Evolutionary conservation across 2,797 vertebrate species (phyloP).

Genomic region (Cynopterus sphinx): DNA sequence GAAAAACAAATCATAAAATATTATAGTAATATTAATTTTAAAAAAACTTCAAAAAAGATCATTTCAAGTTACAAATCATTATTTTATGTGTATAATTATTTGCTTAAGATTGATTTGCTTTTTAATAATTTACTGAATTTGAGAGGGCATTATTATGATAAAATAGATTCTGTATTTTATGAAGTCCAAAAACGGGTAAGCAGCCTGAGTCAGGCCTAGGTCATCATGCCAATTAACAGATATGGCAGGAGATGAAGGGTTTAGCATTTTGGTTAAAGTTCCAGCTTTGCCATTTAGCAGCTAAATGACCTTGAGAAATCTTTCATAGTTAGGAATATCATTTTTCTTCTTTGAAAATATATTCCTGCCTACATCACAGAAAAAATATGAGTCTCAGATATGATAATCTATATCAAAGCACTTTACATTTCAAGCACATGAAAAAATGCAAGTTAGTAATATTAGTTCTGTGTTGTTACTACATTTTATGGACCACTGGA

Average conservation of each 20-base stretch:
- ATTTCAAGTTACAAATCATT: slow-evolving; percentile 1
- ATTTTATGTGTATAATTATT: background rate
- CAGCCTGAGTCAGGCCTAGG: background rate
- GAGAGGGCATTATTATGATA: background rate
- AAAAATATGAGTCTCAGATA: background rate
- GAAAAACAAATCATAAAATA: slow-evolving; percentile 48
- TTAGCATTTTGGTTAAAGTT: background rate
- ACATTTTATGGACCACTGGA: background rate
- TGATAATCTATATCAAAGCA: background rate
- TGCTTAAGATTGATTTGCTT: slow-evolving; percentile 11
- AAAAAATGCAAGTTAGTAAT: slow-evolving; percentile 1
- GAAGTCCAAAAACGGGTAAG: background rate
- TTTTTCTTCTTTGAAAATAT: slow-evolving; percentile 23
- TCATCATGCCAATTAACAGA: background rate
- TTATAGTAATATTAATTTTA: background rate
- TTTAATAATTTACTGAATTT: slow-evolving; percentile 33
- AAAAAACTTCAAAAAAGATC: background rate
- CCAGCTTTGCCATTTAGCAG: background rate
- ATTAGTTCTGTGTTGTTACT: background rate
- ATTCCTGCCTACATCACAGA: background rate
- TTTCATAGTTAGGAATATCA: background rate
- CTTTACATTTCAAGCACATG: background rate
- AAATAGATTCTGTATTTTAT: background rate
- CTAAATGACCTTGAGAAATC: background rate
- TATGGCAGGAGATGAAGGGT: background rate